Evolutionary conservation across 92 coral and sea anemone genomes (phyloP), one percentile per base, ranked within the genome.

Genomic region (Epizoanthus ramosus): DNA sequence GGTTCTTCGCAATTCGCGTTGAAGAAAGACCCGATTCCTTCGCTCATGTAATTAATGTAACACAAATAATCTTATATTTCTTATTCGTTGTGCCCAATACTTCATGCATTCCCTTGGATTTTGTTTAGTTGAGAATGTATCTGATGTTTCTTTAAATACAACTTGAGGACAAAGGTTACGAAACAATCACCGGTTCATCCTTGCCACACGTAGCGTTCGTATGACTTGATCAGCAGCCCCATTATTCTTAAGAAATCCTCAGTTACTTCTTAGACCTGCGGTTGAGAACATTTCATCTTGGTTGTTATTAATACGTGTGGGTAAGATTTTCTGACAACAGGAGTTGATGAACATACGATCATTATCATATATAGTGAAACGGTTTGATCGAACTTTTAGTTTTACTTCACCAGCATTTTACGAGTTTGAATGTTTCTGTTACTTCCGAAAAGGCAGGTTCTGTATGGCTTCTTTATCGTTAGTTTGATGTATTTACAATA

Each of bases 321-420:
- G 39, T 22, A 31, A 15, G 21, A 21, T 77, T 61, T 77, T 39
- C 68, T 39, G 37, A 60, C 22, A 77, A 76, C 43, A 61, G 70
- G 13, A 39, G 39, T 13, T 77, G 82, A 41, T 21, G 75, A 71
- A 71, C 75, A 28, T 65, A 16, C 43, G 41, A 59, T 33, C 2
- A 53, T 76, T 58, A 39, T 60, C 57, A 60, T 77, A 39, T 16
- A 22, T 77, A 17, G 69, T 21, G 57, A 76, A 77, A 8, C 71
- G 47, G 15, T 60, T 12, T 73, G 23, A 37, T 31, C 10, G 9
- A 41, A 19, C 7, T 17, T 4, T 53, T 76, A 37, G 3, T 22
- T 28, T 53, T 76, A 37, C 8, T 22, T 28, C 31, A 28, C 31
- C n/a, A 17, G 14, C 61, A 52, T 50, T 21, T 61, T 59, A 59